Base-by-base conservation (phyloP, 2,113 vertebrate genomes). In the Bos javanicus region DNA sequence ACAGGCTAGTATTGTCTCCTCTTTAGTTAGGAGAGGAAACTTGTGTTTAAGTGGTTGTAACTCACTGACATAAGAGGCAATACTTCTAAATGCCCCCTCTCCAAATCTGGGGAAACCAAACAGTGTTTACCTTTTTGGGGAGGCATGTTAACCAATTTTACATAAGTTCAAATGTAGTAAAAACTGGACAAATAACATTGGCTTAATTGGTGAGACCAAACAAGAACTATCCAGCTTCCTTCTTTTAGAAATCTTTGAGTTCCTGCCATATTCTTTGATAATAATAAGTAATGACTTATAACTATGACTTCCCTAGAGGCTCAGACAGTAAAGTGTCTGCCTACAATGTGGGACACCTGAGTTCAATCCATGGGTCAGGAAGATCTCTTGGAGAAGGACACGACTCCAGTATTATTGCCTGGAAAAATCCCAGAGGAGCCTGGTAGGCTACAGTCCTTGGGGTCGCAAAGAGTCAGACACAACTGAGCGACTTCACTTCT, bases 401-500 rank as follows among this genome's bases (percentile, higher is more conserved):
- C n/a, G 17, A 67, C 8, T n/a, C 16, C 62, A 67, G 7, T 19
- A 19, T 67, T 67, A n/a, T 19, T 67, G 33, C 33, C 17, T n/a
- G 33, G 16, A 19, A 67, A n/a, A 67, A 2, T 2, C 16, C 16
- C 0, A 2, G 33, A n/a, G 33, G 33, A 67, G 62, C 16, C 33
- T 67, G 62, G 33, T 67, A n/a, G 62, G 62, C 62, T 67, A 67
- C 62, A 67, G 62, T 67, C 33, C 62, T 10, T 19, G 30, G 33
- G 17, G 16, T 19, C 5, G 4, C 8, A 67, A 62, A 62, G 33
- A n/a, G 2, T n/a, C 4, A 4, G 33, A n/a, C 33, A 19, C 33
- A 1, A 67, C 17, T 67, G 17, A 36, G 8, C 0, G 19, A 71
- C n/a, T 36, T 71, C n/a, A 36, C 10, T 71, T 71, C 19, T 71